Evolutionary conservation across 2,797 vertebrate genomes (phyloP).

Genomic region (Etheostoma perlongum): DNA sequence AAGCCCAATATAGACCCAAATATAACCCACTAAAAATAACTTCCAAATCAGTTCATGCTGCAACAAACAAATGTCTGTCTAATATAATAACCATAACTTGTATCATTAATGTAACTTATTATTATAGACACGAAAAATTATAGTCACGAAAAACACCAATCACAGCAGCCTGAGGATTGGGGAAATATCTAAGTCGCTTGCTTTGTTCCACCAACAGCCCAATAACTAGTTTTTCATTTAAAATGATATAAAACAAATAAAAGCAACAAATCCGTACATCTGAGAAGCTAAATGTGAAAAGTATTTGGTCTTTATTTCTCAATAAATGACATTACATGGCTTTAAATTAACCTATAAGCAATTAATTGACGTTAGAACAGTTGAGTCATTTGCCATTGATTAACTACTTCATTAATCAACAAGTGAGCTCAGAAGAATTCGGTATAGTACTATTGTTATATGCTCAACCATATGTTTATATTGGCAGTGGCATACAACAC

Average conservation of each 20-base stretch:
- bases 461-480: background rate
- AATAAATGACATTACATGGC: background rate
- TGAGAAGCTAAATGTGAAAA: background rate
- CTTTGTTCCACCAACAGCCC: background rate
- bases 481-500: background rate
- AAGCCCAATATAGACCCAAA: conserved; percentile 30
- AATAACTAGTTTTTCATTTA: background rate
- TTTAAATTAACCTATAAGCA: background rate
- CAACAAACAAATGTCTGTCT: background rate
- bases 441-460: background rate
- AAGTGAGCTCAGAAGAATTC: conserved; percentile 1
- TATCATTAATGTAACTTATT: background rate
- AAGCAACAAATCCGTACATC: conserved; percentile 4
- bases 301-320: conserved; percentile 3
- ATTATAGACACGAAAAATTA: background rate
- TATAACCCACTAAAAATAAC: conserved; percentile 2
- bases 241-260: background rate
- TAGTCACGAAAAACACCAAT: background rate
- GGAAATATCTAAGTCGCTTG: background rate
- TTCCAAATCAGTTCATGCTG: background rate
- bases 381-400: background rate
- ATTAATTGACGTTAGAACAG: background rate
- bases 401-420: conserved; percentile 11
- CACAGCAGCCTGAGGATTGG: background rate
- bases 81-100: background rate